These are phyloP conservation scores for Tetranychus urticae DNA, from an alignment of 1,140 invertebrate species.

Conservation along the genomic window DNA sequence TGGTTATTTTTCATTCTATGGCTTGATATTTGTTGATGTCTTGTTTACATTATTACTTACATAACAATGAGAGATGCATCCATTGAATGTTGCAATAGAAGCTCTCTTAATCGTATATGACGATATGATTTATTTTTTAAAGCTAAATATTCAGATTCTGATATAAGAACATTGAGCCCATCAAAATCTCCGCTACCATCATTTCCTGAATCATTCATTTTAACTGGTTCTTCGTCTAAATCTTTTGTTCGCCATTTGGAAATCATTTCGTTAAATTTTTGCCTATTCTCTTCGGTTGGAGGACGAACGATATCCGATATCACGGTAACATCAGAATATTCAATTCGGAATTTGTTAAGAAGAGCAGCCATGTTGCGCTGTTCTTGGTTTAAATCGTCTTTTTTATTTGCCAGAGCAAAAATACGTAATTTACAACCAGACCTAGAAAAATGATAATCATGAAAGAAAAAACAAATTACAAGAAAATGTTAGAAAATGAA, in stretches of 20 bases:
- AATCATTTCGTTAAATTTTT: neutral
- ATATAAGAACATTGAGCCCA: slow-evolving; percentile 18
- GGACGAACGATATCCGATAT: slow-evolving; percentile 26
- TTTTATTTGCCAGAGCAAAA: slow-evolving; percentile 61
- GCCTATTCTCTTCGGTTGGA: slow-evolving; percentile 17
- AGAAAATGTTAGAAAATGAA: neutral
- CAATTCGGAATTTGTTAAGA: slow-evolving; percentile 34
- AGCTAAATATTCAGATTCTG: slow-evolving; percentile 23
- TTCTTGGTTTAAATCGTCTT: slow-evolving; percentile 28
- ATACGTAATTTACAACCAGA: slow-evolving; percentile 64
- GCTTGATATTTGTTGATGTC: no score
- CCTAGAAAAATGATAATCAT: slow-evolving; percentile 22
- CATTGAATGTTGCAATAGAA: slow-evolving; percentile 56
- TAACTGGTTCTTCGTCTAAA: neutral
- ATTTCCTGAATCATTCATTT: neutral
- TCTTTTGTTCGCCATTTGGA: neutral
- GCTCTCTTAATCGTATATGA: slow-evolving; percentile 57
- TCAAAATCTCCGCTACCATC: neutral
- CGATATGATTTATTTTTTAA: slow-evolving; percentile 57
- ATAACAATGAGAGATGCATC: slow-evolving; percentile 63
- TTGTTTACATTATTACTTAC: slow-evolving; percentile 18
- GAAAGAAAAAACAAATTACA: neutral
- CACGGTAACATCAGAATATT: slow-evolving; percentile 30
- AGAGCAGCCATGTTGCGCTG: slow-evolving; percentile 31
- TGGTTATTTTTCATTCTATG: no score